phyloP scores from a whole-genome alignment of 2,113 vertebrate genomes.

The Oryctolagus cuniculus region DNA sequence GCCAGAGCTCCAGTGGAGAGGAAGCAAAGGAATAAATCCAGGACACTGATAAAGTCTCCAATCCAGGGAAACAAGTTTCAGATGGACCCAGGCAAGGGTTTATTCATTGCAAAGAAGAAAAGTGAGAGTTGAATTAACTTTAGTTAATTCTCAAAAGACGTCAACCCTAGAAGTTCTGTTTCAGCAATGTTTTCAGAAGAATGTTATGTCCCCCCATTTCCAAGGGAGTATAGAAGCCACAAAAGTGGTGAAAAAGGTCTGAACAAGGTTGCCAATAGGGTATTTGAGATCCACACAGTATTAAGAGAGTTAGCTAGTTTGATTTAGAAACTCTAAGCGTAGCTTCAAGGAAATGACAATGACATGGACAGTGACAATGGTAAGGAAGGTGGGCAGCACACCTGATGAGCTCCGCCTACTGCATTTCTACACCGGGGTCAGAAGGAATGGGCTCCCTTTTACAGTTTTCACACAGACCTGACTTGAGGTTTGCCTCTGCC shows the following conservation, averaged over 20 bases:
- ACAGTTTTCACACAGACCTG: background rate
- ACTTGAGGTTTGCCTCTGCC: background rate
- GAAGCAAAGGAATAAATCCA: constrained; percentile 11
- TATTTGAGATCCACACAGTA: background rate
- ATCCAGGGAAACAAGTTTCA: background rate
- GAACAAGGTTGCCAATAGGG: background rate
- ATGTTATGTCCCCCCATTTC: background rate
- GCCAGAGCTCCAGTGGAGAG: background rate
- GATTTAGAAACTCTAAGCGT: background rate
- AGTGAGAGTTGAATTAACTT: background rate
- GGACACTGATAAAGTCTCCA: background rate
- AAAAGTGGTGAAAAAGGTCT: background rate
- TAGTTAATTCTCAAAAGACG: constrained; percentile 7
- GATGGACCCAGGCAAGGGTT: background rate
- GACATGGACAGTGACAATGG: background rate
- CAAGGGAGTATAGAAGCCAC: background rate
- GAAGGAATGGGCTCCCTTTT: background rate
- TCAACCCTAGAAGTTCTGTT: background rate
- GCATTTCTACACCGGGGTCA: background rate
- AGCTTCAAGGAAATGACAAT: background rate
- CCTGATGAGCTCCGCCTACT: background rate
- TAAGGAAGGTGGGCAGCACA: background rate
- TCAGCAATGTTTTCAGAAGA: background rate
- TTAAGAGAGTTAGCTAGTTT: background rate
- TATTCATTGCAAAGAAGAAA: background rate